These are phyloP conservation scores for Takifugu flavidus DNA, from an alignment of 2,113 vertebrate genomes.

Conservation along the genomic window DNA sequence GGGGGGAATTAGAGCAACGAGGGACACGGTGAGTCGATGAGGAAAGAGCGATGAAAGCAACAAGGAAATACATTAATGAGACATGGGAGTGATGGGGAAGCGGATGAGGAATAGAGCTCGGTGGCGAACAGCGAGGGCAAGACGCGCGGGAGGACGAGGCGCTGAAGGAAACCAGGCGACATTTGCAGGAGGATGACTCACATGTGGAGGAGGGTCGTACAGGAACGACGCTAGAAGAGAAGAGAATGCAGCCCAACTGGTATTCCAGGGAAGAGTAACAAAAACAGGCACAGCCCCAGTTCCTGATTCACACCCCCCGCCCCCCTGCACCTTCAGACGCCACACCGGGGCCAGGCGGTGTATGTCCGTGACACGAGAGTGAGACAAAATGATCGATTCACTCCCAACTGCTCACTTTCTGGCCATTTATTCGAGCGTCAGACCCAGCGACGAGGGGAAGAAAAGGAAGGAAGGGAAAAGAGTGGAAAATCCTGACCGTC, in stretches of 20 bases:
- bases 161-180: slow-evolving; percentile 21
- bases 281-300: background rate
- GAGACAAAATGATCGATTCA: too few species aligned
- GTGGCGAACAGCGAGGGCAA: slow-evolving; percentile 46
- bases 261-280: too few species aligned
- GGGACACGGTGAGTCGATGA: slow-evolving; percentile 13
- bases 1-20: slow-evolving; percentile 5
- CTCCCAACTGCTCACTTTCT: too few species aligned
- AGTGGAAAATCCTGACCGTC: too few species aligned
- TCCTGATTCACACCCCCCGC: slow-evolving; percentile 1
- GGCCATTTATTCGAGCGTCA: too few species aligned
- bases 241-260: background rate
- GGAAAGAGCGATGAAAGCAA: slow-evolving; percentile 25
- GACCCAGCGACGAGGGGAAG: too few species aligned
- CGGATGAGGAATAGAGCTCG: slow-evolving; percentile 30
- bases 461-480: too few species aligned
- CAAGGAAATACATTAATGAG: slow-evolving; percentile 19
- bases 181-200: slow-evolving; percentile 47
- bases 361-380: too few species aligned
- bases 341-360: background rate
- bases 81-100: slow-evolving; percentile 8
- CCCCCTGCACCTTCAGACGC: slow-evolving; percentile 7
- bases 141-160: slow-evolving; percentile 32
- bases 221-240: background rate
- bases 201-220: slow-evolving; percentile 16